A percentile compares a stretch with the other conserved stretches of the same genome.
Conservation (phyloP, 2,888 invertebrate genomes). For the Ypsolopha scabrella region DNA sequence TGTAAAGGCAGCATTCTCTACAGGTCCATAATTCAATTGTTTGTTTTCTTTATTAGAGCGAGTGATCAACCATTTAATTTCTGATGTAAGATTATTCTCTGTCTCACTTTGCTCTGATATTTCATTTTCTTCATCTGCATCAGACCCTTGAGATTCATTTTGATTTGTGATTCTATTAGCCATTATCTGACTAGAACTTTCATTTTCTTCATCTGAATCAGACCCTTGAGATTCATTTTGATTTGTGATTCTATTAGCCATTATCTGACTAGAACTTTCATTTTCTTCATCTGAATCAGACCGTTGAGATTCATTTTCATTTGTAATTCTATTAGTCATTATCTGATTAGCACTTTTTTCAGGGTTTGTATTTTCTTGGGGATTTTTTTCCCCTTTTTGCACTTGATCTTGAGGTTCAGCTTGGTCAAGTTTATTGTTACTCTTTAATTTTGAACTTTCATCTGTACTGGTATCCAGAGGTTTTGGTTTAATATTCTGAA, state of each 20-base stretch:
- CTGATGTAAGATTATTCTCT: neutral
- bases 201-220: neutral
- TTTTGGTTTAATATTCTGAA: neutral
- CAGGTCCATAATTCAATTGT: neutral
- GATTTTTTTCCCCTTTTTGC: neutral
- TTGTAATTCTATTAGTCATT: too few species aligned
- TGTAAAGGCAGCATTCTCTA: constrained; percentile 12
- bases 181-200: too few species aligned
- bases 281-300: neutral
- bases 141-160: neutral
- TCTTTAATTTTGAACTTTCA: neutral
- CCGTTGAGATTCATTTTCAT: too few species aligned
- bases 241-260: too few species aligned
- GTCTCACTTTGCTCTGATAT: neutral
- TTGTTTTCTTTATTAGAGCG: neutral
- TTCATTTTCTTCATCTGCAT: neutral
- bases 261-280: too few species aligned
- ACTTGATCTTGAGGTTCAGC: neutral
- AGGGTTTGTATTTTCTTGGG: too few species aligned
- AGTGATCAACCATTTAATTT: neutral
- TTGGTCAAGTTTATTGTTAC: neutral
- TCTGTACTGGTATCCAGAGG: neutral
- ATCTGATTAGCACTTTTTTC: too few species aligned
- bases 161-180: too few species aligned
- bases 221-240: too few species aligned